phyloP scores from a whole-genome alignment of 2,888 invertebrate species.

The Dexiosoma caninum region DNA sequence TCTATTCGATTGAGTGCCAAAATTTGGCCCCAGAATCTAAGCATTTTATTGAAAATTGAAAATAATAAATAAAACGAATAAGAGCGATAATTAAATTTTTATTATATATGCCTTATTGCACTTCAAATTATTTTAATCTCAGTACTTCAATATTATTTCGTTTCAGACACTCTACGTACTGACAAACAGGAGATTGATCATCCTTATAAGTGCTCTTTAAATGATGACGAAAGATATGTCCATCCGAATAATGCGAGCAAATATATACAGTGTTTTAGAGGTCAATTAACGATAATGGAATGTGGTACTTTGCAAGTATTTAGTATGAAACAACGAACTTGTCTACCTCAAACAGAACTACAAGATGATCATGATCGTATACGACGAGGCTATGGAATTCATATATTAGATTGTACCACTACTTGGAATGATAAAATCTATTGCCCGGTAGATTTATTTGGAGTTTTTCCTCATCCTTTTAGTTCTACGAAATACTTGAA shows the following conservation, averaged over 20 bases:
- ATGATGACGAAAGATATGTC: not conserved
- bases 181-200: no score
- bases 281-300: not conserved
- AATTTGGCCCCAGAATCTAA: no score
- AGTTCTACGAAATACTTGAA: constrained; percentile 83
- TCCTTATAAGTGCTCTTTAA: not conserved
- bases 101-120: no score
- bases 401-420: no score
- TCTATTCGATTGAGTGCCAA: no score
- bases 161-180: no score
- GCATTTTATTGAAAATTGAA: no score
- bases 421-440: constrained; percentile 46
- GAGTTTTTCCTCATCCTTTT: constrained; percentile 81
- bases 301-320: not conserved
- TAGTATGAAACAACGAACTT: not conserved
- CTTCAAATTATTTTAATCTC: no score
- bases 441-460: constrained; percentile 79
- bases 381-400: no score
- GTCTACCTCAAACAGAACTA: not conserved
- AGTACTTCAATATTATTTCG: no score
- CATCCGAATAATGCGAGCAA: constrained; percentile 5
- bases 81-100: no score
- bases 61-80: no score
- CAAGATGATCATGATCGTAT: not conserved
- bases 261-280: not conserved